Conservation (phyloP, 2,888 invertebrate species). For the Exephanes ischioxanthus region DNA sequence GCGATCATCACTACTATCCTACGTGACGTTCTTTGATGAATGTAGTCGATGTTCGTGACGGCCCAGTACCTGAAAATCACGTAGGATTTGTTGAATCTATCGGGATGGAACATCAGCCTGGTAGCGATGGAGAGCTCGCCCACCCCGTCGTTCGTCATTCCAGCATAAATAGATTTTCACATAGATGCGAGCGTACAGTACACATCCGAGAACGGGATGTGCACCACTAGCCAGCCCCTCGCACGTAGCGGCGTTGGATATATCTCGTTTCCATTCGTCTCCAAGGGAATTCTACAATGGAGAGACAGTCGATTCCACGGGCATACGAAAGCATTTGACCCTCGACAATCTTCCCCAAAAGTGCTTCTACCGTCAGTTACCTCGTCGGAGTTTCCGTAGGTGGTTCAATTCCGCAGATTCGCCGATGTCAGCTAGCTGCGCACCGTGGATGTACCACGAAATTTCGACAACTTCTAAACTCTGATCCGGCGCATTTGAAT, state of each 20-base stretch:
- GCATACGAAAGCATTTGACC: neutral
- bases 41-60: conserved; percentile 96
- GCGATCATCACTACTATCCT: conserved; percentile 93
- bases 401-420: conserved; percentile 23
- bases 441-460: conserved; percentile 7
- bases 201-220: neutral
- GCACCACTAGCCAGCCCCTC: neutral
- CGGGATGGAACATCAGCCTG: neutral
- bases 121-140: neutral
- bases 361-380: neutral
- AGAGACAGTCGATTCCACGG: conserved; percentile 10
- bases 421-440: conserved; percentile 11
- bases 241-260: conserved; percentile 1
- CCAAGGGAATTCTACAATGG: neutral
- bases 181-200: neutral
- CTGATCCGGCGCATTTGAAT: conserved; percentile 62
- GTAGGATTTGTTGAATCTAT: conserved; percentile 17
- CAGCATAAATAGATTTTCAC: conserved; percentile 3
- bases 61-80: conserved; percentile 91
- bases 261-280: neutral
- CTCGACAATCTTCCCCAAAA: conserved; percentile 7
- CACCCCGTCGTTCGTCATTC: neutral
- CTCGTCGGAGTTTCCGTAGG: neutral
- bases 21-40: conserved; percentile 92
- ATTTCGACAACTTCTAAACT: conserved; percentile 54